phyloP scores from a whole-genome alignment of 2,888 invertebrate species.

The Scaptomyza caliginosa region DNA sequence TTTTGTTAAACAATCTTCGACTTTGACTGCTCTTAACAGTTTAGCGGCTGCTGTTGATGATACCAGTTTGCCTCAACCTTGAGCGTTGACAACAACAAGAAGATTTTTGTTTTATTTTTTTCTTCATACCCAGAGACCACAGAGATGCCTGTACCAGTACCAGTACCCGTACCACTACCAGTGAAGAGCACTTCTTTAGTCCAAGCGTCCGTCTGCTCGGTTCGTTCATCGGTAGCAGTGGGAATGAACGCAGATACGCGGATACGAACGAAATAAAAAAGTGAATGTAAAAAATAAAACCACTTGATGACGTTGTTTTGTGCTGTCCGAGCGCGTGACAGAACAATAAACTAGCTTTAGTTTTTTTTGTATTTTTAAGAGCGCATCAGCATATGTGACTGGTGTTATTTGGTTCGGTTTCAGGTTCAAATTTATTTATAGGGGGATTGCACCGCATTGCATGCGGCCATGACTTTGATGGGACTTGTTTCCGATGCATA shows the following conservation, averaged over 20 bases:
- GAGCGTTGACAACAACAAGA: constrained; percentile 57
- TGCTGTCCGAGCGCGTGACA: constrained; percentile 64
- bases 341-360: constrained; percentile 62
- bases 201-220: constrained; percentile 5
- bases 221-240: constrained; percentile 32
- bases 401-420: constrained; percentile 37
- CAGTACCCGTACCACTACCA: constrained; percentile 32
- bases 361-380: neutral
- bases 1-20: constrained; percentile 2
- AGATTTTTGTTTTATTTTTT: too few relatives aligned
- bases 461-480: constrained; percentile 43
- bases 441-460: constrained; percentile 8
- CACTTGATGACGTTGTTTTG: constrained; percentile 71
- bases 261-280: constrained; percentile 69
- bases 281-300: constrained; percentile 66
- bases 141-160: constrained; percentile 13
- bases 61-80: constrained; percentile 75
- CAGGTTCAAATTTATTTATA: neutral
- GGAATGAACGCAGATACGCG: constrained; percentile 59
- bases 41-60: constrained; percentile 60
- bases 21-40: constrained; percentile 45
- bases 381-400: constrained; percentile 49
- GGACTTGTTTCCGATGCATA: constrained; percentile 10
- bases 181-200: constrained; percentile 72
- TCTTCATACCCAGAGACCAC: constrained; percentile 57